phyloP scores from a whole-genome alignment of 2,113 vertebrate species.

The Rana temporaria region DNA sequence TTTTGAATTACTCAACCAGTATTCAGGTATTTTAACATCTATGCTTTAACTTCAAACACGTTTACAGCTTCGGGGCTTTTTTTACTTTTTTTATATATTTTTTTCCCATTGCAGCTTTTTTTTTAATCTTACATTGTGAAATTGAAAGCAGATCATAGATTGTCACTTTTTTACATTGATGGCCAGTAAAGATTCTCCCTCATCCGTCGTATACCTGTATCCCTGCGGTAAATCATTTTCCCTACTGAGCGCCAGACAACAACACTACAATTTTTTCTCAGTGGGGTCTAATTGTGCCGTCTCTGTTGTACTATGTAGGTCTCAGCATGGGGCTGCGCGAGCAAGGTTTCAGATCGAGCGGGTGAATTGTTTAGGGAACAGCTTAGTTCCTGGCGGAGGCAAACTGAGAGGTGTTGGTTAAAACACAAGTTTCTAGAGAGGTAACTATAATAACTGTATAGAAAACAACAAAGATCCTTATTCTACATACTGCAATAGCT shows the following conservation, averaged over 20 bases:
- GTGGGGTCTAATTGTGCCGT: constrained; percentile 27
- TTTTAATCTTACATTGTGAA: not conserved
- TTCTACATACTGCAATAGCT: too few species aligned
- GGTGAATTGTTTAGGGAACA: constrained; percentile 1
- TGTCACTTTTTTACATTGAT: not conserved
- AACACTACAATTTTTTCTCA: constrained; percentile 19
- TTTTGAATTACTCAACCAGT: too few species aligned
- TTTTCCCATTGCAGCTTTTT: too few species aligned
- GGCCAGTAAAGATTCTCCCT: not conserved
- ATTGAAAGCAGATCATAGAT: not conserved
- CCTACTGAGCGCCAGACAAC: constrained; percentile 11
- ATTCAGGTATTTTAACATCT: too few species aligned
- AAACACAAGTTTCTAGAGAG: not conserved
- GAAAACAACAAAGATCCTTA: too few species aligned
- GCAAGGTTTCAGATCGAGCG: not conserved
- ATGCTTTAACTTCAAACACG: too few species aligned
- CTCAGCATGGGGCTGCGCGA: constrained; percentile 14
- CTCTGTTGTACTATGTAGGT: constrained; percentile 7
- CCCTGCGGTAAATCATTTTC: constrained; percentile 9
- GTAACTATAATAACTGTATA: too few species aligned
- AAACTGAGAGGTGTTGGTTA: not conserved
- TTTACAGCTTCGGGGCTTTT: too few species aligned
- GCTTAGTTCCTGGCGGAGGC: not conserved
- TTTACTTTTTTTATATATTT: not conserved
- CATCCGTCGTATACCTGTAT: constrained; percentile 15